Evolutionary conservation across 2,888 invertebrate genomes (phyloP).

Genomic region (Azorinus chamasolen): DNA sequence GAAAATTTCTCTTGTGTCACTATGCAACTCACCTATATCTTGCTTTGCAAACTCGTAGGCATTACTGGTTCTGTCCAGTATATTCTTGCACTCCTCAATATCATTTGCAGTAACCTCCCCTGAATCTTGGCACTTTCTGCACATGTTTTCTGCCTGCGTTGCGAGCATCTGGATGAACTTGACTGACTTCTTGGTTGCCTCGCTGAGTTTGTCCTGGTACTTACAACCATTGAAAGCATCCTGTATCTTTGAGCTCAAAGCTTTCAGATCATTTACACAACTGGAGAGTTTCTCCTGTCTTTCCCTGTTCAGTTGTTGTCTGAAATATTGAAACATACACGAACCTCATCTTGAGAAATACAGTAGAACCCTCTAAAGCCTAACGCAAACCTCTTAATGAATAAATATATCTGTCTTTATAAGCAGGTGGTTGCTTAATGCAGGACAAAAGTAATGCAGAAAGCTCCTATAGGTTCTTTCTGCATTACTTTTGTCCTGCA

Average conservation of each 20-base stretch:
- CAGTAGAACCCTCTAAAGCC: too few species aligned
- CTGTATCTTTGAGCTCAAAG: conserved; percentile 42
- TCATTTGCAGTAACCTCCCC: conserved; percentile 7
- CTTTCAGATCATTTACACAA: conserved; percentile 45
- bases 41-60: conserved; percentile 64
- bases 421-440: too few species aligned
- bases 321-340: conserved; percentile 31
- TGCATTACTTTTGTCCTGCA: too few species aligned
- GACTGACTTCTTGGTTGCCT: conserved; percentile 59
- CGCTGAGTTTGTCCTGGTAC: conserved; percentile 58
- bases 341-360: too few species aligned
- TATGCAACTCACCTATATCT: conserved; percentile 60
- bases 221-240: conserved; percentile 37
- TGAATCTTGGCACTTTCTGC: conserved; percentile 15
- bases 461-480: too few species aligned
- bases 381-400: too few species aligned
- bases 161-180: conserved; percentile 37
- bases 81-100: conserved; percentile 45
- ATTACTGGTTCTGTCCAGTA: conserved; percentile 55
- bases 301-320: conserved; percentile 65
- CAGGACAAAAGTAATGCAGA: too few species aligned
- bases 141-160: conserved; percentile 19
- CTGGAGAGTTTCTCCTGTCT: conserved; percentile 51
- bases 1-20: too few species aligned
- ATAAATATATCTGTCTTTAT: too few species aligned